A percentile compares a stretch with the other conserved stretches of the same genome.
Evolutionary conservation across 2,113 vertebrate species (phyloP).

Genomic region (Diphyllodes magnificus): DNA sequence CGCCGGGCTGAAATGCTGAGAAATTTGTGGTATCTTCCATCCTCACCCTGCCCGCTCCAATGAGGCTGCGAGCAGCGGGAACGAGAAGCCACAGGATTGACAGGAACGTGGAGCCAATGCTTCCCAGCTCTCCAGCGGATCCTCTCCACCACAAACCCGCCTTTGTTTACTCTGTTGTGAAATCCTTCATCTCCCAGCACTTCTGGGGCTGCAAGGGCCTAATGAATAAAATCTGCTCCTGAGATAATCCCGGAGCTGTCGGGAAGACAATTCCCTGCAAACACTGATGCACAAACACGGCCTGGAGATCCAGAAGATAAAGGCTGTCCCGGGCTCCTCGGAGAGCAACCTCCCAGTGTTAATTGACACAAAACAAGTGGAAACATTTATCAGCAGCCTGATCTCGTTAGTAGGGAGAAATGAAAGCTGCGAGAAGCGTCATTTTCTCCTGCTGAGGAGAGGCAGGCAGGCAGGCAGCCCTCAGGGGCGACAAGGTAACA

Average conservation of each 20-base stretch:
- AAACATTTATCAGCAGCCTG: not conserved
- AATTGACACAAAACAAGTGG: not conserved
- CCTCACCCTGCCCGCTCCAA: not conserved
- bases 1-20: not conserved
- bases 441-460: not conserved
- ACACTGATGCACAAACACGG: not conserved
- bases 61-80: not conserved
- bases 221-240: conserved; percentile 59
- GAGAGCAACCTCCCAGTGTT: not conserved
- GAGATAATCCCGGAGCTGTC: not conserved
- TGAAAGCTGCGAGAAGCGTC: not conserved
- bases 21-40: conserved; percentile 17
- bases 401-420: not conserved
- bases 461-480: not conserved
- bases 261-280: not conserved
- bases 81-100: conserved; percentile 33
- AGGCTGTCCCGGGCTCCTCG: not conserved
- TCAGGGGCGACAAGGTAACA: not conserved
- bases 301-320: not conserved
- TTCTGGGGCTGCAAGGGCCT: not conserved
- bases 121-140: not conserved
- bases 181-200: conserved; percentile 28
- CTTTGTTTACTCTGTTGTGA: conserved; percentile 52
- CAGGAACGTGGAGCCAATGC: conserved; percentile 3
- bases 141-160: not conserved